These are phyloP conservation scores for Sesamia nonagrioides DNA, from an alignment of 1,140 invertebrate species.

Conservation along the genomic window DNA sequence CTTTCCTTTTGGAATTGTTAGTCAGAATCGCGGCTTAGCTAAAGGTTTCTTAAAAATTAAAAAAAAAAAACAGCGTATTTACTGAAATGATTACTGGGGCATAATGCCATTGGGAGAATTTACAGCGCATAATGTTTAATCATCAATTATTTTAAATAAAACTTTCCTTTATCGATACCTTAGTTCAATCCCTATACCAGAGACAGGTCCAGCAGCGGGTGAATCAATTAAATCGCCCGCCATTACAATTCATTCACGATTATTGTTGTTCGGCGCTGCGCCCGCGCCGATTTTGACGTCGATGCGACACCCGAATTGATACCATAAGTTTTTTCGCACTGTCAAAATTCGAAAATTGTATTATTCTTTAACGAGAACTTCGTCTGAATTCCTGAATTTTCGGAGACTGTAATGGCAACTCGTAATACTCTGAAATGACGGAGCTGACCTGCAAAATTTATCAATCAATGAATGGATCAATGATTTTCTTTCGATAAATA, in stretches of 20 bases:
- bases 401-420: not conserved
- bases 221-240: conserved; percentile 81
- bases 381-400: not conserved
- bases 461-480: too few species aligned
- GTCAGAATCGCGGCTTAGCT: too few species aligned
- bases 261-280: conserved; percentile 79
- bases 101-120: too few species aligned
- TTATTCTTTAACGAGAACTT: conserved; percentile 23
- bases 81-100: too few species aligned
- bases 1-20: too few species aligned
- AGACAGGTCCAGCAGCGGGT: conserved; percentile 71
- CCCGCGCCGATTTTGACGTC: conserved; percentile 66
- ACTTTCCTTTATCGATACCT: not conserved
- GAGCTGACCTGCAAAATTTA: too few species aligned
- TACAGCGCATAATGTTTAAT: not conserved
- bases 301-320: conserved; percentile 66
- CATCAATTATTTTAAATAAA: not conserved
- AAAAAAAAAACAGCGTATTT: too few species aligned
- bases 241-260: conserved; percentile 86
- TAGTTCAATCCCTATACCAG: conserved; percentile 46
- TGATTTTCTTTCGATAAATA: too few species aligned
- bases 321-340: conserved; percentile 12
- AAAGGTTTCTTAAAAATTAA: too few species aligned
- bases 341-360: not conserved
- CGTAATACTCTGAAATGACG: too few species aligned